These are phyloP conservation scores for Xenentodon cancila DNA, from an alignment of 2,797 vertebrate genomes.

Conservation along the genomic window DNA sequence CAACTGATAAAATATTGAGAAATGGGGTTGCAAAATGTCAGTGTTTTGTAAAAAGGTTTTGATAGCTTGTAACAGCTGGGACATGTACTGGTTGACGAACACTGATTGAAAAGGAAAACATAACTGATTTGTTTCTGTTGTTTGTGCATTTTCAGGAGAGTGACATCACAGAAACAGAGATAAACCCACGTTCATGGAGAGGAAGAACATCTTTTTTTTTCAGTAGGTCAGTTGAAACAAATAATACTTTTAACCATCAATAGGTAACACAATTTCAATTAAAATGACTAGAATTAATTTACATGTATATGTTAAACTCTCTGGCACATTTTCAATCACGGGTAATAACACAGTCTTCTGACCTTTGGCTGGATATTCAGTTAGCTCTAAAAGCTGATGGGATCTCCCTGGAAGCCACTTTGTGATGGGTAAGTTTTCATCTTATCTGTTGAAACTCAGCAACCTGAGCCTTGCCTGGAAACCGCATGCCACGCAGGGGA, in stretches of 20 bases:
- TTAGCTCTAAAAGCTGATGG: constrained; percentile 15
- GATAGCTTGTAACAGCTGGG: background rate
- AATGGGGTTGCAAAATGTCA: background rate
- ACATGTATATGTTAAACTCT: background rate
- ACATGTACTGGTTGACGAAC: background rate
- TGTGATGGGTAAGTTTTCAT: constrained; percentile 29
- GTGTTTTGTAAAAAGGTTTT: background rate
- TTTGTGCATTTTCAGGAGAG: background rate
- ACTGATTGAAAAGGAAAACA: background rate
- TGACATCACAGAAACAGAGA: no score
- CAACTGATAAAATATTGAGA: constrained; percentile 23
- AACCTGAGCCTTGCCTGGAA: constrained; percentile 54
- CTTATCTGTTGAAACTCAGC: constrained; percentile 27
- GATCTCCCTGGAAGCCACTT: constrained; percentile 11
- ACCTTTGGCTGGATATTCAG: constrained; percentile 18
- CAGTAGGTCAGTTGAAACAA: no score
- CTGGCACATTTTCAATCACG: background rate
- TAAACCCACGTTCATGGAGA: no score
- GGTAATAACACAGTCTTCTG: background rate
- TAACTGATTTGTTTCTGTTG: background rate
- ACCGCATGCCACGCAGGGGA: constrained; percentile 53
- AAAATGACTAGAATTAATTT: no score
- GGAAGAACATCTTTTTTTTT: no score
- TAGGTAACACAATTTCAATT: background rate
- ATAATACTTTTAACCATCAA: no score